These are phyloP conservation scores for Liparis tanakae DNA, from an alignment of 2,797 vertebrate species.

Conservation along the genomic window DNA sequence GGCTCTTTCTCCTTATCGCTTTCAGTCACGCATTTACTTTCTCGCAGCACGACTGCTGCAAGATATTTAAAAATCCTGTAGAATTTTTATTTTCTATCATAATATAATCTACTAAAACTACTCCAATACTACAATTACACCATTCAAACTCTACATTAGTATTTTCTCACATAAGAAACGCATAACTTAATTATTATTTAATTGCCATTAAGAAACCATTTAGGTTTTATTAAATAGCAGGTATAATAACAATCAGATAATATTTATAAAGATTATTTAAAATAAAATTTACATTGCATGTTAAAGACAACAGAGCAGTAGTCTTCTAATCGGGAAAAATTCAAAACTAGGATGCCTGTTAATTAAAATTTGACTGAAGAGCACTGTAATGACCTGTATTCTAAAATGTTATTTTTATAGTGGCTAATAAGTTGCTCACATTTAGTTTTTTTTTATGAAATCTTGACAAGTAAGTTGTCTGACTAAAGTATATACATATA, in stretches of 20 bases:
- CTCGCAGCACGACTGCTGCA: background rate
- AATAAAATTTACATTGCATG: conserved; percentile 29
- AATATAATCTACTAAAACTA: background rate
- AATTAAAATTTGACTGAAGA: conserved; percentile 30
- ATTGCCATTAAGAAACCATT: conserved; percentile 27
- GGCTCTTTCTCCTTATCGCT: conserved; percentile 43
- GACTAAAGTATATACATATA: conserved; percentile 3
- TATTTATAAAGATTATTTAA: conserved; percentile 25
- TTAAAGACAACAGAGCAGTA: conserved; percentile 42
- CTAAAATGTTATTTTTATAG: conserved; percentile 14
- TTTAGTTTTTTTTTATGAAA: conserved; percentile 2
- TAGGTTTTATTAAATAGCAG: conserved; percentile 18
- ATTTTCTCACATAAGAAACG: conserved; percentile 5
- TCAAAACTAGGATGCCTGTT: conserved; percentile 28
- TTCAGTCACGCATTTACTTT: conserved; percentile 29
- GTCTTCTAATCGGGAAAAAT: conserved; percentile 42
- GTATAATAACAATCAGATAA: conserved; percentile 16
- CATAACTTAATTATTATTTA: conserved; percentile 17
- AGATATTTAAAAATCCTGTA: background rate
- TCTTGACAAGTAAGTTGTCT: background rate
- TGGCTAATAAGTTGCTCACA: background rate
- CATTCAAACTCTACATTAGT: background rate
- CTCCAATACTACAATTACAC: background rate
- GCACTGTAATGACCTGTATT: conserved; percentile 1
- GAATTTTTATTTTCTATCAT: background rate